Evolutionary conservation across 2,797 vertebrate species (phyloP), one percentile per base, ranked within the genome.

Genomic region (Phoebastria nigripes): DNA sequence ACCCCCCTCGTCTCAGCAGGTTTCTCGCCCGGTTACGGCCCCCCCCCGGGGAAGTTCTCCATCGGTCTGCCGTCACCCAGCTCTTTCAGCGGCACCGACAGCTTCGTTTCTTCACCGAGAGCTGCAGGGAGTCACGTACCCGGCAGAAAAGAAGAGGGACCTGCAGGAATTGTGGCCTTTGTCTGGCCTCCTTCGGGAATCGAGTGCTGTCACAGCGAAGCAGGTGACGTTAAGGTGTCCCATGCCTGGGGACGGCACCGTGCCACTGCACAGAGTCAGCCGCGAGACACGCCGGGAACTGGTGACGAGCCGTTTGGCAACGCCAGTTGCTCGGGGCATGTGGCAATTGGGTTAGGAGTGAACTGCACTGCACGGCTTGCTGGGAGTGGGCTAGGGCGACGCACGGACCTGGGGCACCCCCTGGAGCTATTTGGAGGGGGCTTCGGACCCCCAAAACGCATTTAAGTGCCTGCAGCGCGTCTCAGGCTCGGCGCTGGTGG

Each of bases 381-480:
- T 9, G 69, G 49, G 46, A 47, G 51, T 15, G 1, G 6, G 26
- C 25, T 17, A 42, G 21, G 21, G 41, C 2, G 28, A 15, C 12
- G 3, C n/a, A 5, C 1, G 4, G 15, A 12, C n/a, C 21, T 3
- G 2, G 18, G 29, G 37, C 15, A 2, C 37, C 39, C n/a, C 61
- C 39, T 37, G 4, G 39, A 22, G 61, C 25, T 11, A 6, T 8
- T 2, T 7, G 9, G 39, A 35, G 31, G 58, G 49, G 39, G 33
- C 49, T 65, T 11, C 3, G 8, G 33, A 46, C 62, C 77, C 62
- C 28, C 12, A 19, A 9, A 25, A 16, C 2, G 2, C 15, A 17
- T 29, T 44, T 22, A 44, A 65, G 25, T 7, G 3, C 74, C 47
- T 2, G 24, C 47, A 29, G 58, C 4, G 7, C 8, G 7, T 25